Conservation (phyloP, 2,113 vertebrate genomes). For the Rhinopomastus cyanomelas region DNA sequence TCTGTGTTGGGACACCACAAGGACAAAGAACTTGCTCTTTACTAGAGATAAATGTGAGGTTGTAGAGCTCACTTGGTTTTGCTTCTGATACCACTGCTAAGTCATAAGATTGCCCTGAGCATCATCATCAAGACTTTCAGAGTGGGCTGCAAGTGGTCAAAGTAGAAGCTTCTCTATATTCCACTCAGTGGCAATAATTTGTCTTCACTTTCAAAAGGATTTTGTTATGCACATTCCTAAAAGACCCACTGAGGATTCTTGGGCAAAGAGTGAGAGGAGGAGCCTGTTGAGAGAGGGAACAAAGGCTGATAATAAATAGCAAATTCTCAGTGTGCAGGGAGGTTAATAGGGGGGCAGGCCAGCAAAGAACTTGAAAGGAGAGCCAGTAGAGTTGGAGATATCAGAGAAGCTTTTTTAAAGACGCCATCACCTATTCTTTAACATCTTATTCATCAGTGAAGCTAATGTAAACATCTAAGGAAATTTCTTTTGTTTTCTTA, state of each 20-base stretch:
- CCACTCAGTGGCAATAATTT: not conserved
- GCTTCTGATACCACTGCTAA: not conserved
- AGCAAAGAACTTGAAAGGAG: conserved; percentile 35
- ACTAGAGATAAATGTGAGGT: not conserved
- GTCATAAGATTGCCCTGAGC: not conserved
- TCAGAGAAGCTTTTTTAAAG: conserved; percentile 13
- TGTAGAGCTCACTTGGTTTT: not conserved
- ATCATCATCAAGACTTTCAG: not conserved
- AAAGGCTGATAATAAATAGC: conserved; percentile 53
- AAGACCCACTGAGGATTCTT: not conserved
- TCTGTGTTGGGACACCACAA: not conserved
- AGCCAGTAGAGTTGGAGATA: not conserved
- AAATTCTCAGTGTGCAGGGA: conserved; percentile 39
- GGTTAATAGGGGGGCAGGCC: conserved; percentile 49
- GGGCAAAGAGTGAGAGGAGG: not conserved
- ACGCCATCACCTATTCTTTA: conserved; percentile 37
- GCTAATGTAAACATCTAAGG: conserved; percentile 1
- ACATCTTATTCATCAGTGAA: not conserved
- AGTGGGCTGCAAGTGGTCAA: not conserved
- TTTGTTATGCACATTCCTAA: not conserved
- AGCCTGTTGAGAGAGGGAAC: conserved; percentile 29
- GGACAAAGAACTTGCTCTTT: not conserved
- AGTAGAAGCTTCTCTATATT: not conserved
- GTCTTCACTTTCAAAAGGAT: conserved; percentile 35
- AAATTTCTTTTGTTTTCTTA: conserved; percentile 21